A percentile compares a stretch with the other conserved stretches of the same genome.
Conservation (phyloP, 2,113 vertebrate genomes). For the Calidris pygmaea region DNA sequence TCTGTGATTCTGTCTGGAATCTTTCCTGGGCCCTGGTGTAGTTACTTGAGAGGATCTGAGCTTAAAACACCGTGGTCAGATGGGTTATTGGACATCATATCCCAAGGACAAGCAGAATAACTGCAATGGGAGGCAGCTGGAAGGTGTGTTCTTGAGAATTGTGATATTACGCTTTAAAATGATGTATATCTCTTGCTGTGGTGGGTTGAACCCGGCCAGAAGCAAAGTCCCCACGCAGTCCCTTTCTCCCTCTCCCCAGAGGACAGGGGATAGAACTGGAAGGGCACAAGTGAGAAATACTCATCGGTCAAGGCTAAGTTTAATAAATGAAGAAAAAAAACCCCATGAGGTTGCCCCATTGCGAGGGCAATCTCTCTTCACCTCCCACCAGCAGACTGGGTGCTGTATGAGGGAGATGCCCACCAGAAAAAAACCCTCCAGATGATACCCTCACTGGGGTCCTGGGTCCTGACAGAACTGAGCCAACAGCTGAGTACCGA, state of each 20-base stretch:
- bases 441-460: neutral
- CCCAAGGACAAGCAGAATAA: neutral
- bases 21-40: neutral
- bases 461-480: neutral
- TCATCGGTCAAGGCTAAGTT: neutral
- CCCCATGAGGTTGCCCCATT: too few species aligned
- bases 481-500: fast-evolving
- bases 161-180: neutral
- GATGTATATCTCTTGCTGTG: neutral
- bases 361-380: neutral
- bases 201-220: neutral
- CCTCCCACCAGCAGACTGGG: neutral
- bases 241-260: neutral
- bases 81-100: neutral
- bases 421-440: neutral
- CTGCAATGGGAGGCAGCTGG: neutral
- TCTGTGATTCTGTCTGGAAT: neutral
- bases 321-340: neutral
- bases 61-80: neutral
- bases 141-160: neutral
- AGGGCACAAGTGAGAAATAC: neutral
- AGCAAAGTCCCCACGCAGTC: neutral
- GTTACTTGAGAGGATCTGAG: neutral
- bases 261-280: too few species aligned
- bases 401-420: neutral